Evolutionary conservation across 2,113 vertebrate species (phyloP), one percentile per base, ranked within the genome.

Genomic region (Gymnocephalus cernua): DNA sequence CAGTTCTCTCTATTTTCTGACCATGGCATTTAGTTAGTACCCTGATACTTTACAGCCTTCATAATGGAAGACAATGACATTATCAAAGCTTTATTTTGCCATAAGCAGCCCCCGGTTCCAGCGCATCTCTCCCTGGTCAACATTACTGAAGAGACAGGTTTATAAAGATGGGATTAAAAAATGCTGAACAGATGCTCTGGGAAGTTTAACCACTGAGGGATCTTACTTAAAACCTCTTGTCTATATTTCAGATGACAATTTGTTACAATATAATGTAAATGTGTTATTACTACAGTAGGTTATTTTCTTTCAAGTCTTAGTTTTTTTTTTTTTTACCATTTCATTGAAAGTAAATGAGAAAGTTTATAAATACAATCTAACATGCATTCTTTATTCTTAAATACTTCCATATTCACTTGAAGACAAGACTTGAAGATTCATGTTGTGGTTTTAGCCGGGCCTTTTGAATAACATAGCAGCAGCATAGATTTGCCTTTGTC

Each of bases 41-140:
- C 50, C 25, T 19, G 65, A 58, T 63, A 27, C 59, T 90, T 90
- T 85, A 89, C 64, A 57, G 83, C 68, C 80, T 82, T 65, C 27
- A 35, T 84, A 80, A 88, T 86, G 65, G 66, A 79, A 79, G 44
- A 82, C 72, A 61, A 35, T 69, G 81, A 67, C 89, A 87, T 86
- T 88, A 92, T 89, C 75, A 80, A 77, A 83, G 82, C 59, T 83
- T 87, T 83, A 86, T 82, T 79, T 80, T 72, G 76, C 66, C 77
- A 62, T 73, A 50, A 78, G 53, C 32, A 54, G 53, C 51, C 53
- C 3, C 50, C 4, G 16, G 45, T 74, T 80, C 41, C 61, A 64
- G 64, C 77, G 67, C 59, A 69, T 74, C 25, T 69, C 67, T 51
- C 13, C 18, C 51, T 72, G 47, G 75, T 77, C 67, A 74, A 80